A percentile compares a stretch with the other conserved stretches of the same genome.
These are phyloP conservation scores for Holocentrus rufus DNA, from an alignment of 2,797 vertebrate species.

Conservation along the genomic window DNA sequence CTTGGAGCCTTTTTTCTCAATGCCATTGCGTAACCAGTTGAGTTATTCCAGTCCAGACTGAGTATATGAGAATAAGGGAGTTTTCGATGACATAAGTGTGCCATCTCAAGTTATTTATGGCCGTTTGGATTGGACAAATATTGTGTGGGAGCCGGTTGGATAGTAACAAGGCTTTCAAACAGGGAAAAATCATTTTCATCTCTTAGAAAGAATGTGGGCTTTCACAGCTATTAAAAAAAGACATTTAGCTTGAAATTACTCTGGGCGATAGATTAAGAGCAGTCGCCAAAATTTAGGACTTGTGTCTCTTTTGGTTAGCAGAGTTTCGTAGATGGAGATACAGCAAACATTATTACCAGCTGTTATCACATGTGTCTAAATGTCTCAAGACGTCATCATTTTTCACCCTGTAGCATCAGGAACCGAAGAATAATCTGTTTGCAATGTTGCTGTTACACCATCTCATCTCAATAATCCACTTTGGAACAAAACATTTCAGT, in stretches of 20 bases:
- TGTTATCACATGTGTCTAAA: constrained; percentile 30
- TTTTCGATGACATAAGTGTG: constrained; percentile 54
- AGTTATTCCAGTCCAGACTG: constrained; percentile 47
- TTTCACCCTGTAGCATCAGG: constrained; percentile 42
- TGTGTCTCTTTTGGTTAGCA: constrained; percentile 20
- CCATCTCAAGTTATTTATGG: constrained; percentile 59
- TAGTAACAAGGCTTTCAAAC: constrained; percentile 43
- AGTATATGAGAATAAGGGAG: constrained; percentile 33
- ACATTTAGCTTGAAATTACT: constrained; percentile 26
- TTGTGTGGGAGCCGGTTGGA: constrained; percentile 38
- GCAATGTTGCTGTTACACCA: constrained; percentile 28
- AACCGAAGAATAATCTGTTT: constrained; percentile 27
- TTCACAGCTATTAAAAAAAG: constrained; percentile 32
- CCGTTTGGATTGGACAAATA: constrained; percentile 58
- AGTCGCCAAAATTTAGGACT: not conserved
- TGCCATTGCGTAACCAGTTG: constrained; percentile 51
- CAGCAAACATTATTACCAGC: constrained; percentile 48
- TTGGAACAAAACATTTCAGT: constrained; percentile 51
- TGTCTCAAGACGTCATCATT: constrained; percentile 24
- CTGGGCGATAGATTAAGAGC: constrained; percentile 47
- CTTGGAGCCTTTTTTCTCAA: constrained; percentile 27
- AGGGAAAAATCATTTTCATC: constrained; percentile 34
- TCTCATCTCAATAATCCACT: constrained; percentile 52
- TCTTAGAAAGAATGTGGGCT: constrained; percentile 39
- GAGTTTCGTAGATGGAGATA: constrained; percentile 21